Evolutionary conservation across 2,113 vertebrate species (phyloP).

Genomic region (Myiozetetes cayanensis): DNA sequence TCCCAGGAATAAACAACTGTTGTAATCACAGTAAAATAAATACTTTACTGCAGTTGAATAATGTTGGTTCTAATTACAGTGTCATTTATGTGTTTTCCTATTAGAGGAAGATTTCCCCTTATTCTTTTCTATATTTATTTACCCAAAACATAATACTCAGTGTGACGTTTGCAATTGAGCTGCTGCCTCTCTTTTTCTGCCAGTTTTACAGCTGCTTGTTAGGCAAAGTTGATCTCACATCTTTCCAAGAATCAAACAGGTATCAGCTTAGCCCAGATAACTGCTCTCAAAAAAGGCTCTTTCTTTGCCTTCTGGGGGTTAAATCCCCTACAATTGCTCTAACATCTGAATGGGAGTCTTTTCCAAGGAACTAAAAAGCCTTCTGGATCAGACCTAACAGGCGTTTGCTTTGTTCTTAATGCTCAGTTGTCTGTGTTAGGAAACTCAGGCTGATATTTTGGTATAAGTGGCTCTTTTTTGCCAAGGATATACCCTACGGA

Average conservation of each 20-base stretch:
- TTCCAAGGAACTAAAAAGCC: not conserved
- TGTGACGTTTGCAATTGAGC: conserved; percentile 2
- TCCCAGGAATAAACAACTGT: conserved; percentile 39
- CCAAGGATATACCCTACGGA: not conserved
- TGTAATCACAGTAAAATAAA: conserved; percentile 55
- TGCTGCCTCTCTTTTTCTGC: not conserved
- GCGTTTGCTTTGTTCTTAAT: not conserved
- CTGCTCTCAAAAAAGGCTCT: not conserved
- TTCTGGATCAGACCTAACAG: not conserved
- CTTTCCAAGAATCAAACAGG: not conserved
- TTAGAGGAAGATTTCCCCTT: conserved; percentile 45
- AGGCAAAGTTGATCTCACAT: not conserved
- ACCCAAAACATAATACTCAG: conserved; percentile 37
- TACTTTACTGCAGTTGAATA: conserved; percentile 43
- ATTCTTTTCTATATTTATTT: conserved; percentile 56
- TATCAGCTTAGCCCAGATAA: not conserved
- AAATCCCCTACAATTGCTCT: not conserved
- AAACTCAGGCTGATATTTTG: not conserved
- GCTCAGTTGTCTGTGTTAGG: not conserved
- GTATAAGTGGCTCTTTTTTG: not conserved
- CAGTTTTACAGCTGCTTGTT: conserved; percentile 25
- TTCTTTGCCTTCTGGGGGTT: not conserved
- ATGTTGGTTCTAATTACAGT: conserved; percentile 56
- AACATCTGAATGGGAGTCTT: not conserved
- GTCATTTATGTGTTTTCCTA: conserved; percentile 50